Percentiles rank a stretch among this genome's conserved stretches.
Evolutionary conservation across 1,140 invertebrate species (phyloP).

Genomic region (Harlomillsia oculata): DNA sequence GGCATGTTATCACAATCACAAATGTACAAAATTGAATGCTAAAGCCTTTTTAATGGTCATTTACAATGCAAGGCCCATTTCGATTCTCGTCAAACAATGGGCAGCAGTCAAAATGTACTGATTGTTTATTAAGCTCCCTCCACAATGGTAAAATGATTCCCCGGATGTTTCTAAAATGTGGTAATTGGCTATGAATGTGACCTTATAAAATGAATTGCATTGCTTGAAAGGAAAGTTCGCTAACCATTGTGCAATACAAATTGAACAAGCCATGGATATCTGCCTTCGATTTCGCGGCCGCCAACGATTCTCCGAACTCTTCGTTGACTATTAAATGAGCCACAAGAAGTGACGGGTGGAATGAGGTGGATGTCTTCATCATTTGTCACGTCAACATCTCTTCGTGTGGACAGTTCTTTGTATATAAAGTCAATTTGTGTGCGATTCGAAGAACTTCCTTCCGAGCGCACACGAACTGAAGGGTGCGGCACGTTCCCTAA

Average conservation of each 20-base stretch:
- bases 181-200: too few species aligned
- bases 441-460: too few species aligned
- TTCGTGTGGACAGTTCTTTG: not conserved
- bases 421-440: too few species aligned
- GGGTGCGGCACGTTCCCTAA: too few species aligned
- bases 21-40: not conserved
- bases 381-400: not conserved
- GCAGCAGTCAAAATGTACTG: constrained; percentile 7
- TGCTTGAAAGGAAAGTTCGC: too few species aligned
- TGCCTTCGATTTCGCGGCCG: not conserved
- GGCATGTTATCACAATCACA: too few species aligned
- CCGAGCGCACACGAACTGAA: too few species aligned
- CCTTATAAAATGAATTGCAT: too few species aligned
- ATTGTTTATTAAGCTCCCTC: not conserved
- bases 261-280: too few species aligned
- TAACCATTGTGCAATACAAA: too few species aligned
- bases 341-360: not conserved
- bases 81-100: constrained; percentile 8
- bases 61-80: not conserved
- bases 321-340: not conserved
- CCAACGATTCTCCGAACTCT: not conserved
- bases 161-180: not conserved
- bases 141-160: not conserved
- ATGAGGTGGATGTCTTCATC: not conserved
- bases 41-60: not conserved